Evolutionary conservation across 2,888 invertebrate species (phyloP).

Genomic region (Heliconius ethilla): DNA sequence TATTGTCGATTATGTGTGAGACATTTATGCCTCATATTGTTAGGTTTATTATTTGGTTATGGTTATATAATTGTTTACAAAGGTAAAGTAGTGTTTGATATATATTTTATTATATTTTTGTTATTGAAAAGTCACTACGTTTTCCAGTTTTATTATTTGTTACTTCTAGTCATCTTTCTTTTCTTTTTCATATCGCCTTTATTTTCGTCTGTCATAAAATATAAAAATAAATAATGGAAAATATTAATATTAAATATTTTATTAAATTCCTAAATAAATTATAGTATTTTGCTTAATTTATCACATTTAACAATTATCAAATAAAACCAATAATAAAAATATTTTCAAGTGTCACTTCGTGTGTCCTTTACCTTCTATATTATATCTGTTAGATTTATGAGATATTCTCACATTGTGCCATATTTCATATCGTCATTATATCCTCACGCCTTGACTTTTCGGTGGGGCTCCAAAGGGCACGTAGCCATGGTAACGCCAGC

Average conservation of each 20-base stretch:
- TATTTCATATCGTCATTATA: conserved; percentile 75
- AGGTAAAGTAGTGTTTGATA: neutral
- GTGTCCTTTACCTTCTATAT: neutral
- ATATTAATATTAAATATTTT: too few species aligned
- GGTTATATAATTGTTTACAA: neutral
- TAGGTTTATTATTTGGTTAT: neutral
- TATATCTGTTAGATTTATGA: conserved; percentile 39
- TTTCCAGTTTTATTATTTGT: too few species aligned
- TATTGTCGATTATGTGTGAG: conserved; percentile 22
- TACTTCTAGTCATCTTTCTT: too few species aligned
- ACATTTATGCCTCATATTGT: conserved; percentile 3
- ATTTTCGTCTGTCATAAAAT: too few species aligned
- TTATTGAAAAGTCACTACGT: too few species aligned
- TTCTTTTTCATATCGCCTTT: too few species aligned
- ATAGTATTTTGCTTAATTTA: too few species aligned
- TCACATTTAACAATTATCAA: too few species aligned
- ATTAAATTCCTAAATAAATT: too few species aligned
- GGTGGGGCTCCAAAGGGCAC: conserved; percentile 63
- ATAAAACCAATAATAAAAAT: neutral
- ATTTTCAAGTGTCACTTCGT: neutral
- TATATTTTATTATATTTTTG: too few species aligned
- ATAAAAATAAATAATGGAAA: too few species aligned
- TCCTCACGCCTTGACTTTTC: conserved; percentile 62
- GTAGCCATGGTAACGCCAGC: conserved; percentile 66
- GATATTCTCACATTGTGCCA: conserved; percentile 52